These are phyloP conservation scores for Dolichopus griseipennis DNA, from an alignment of 2,888 invertebrate genomes.

Conservation along the genomic window DNA sequence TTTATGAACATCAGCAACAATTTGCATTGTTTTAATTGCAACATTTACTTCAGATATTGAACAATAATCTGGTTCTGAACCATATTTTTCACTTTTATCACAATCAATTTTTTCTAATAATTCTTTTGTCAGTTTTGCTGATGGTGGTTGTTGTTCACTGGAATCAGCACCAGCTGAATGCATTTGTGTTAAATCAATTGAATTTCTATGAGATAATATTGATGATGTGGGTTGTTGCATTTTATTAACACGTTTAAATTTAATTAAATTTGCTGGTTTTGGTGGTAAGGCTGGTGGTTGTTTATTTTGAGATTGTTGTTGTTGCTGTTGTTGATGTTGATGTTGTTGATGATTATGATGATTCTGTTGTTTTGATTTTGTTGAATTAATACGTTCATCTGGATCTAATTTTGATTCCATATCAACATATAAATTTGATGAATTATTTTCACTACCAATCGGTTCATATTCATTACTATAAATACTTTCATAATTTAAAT, in stretches of 20 bases:
- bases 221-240: conserved; percentile 23
- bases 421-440: conserved; percentile 54
- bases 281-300: conserved; percentile 69
- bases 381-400: conserved; percentile 33
- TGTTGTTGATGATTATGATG: not conserved
- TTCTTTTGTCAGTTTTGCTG: conserved; percentile 31
- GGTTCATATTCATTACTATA: conserved; percentile 69
- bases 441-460: conserved; percentile 45
- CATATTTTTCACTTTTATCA: conserved; percentile 23
- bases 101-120: conserved; percentile 23
- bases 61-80: conserved; percentile 62
- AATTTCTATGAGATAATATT: conserved; percentile 31
- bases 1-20: conserved; percentile 47
- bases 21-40: conserved; percentile 43
- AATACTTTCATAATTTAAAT: conserved; percentile 51
- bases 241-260: conserved; percentile 49
- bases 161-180: conserved; percentile 15
- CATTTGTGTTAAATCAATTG: conserved; percentile 26
- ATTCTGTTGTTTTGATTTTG: not conserved
- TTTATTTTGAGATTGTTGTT: conserved; percentile 28
- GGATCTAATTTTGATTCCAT: conserved; percentile 50
- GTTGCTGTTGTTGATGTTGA: conserved; percentile 27
- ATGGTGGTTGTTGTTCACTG: conserved; percentile 22
- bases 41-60: conserved; percentile 60
- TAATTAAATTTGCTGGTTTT: conserved; percentile 63